Base-by-base conservation (phyloP, 2,113 vertebrate genomes). In the Phrynosoma platyrhinos region DNA sequence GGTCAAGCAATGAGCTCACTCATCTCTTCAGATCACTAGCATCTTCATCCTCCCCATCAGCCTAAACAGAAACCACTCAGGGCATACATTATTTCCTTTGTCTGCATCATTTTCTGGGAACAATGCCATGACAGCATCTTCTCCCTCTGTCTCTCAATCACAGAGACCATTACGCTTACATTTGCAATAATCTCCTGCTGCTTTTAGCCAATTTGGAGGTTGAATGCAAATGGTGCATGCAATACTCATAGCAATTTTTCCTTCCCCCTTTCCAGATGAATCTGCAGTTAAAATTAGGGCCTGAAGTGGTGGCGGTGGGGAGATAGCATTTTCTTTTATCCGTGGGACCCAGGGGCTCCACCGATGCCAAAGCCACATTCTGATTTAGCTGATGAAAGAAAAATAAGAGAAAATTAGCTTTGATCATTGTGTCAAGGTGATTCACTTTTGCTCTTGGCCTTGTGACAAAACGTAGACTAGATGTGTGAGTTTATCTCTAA, bases 141-240 rank as follows among this genome's bases (percentile, higher is more conserved):
- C 75, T 77, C 55, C 23, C 32, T 40, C 71, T 32, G 10, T 23
- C 40, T 74, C 62, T 79, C 76, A 32, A 36, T 68, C 64, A 69
- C 12, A 9, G 30, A 79, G 40, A 69, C 62, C 21, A 79, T 86
- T 79, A 27, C 0, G 5, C 20, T 79, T 18, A 69, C n/a, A 36
- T 79, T 86, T 18, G 42, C 85, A 25, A 79, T 71, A 25, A 55
- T 71, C 64, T 20, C 85, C 77, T 40, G 85, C 47, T 5, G 77
- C 14, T 52, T 71, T 47, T 53, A 71, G 85, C 76, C 32, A 25
- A 52, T 86, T 71, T 79, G 66, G 77, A 53, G 20, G 23, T 14
- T 69, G 76, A 53, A 71, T 25, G 47, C 42, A 79, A 86, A 79
- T 69, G 66, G 36, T 55, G 77, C 23, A 1, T 55, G 23, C 8